Evolutionary conservation across 2,888 invertebrate species (phyloP), one percentile per base, ranked within the genome.

Genomic region (Liodrosophila aerea): DNA sequence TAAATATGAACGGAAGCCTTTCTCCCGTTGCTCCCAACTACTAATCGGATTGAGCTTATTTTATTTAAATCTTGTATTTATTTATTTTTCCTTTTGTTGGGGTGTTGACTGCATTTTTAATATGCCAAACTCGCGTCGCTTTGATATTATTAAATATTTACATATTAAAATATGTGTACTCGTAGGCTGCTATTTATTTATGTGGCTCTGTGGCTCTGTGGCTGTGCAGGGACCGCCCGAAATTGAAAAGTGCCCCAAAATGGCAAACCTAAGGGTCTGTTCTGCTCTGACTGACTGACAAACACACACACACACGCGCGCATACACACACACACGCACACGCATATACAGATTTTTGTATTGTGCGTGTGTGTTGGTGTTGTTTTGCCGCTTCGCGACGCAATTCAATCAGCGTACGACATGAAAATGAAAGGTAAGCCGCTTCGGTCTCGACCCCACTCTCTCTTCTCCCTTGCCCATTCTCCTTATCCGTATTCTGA

Each of bases 81-180:
- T n/a, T n/a, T n/a, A n/a, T 59, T 56, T 45, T 49, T 40, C 52
- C 46, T 22, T 22, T 5, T 22, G 22, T 5, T 22, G 22, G 61
- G 59, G 49, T 56, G 56, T 49, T 69, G 22, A 33, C 34, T 64
- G 51, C 39, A 57, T 57, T 69, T 74, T 70, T 60, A 64, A 78
- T 71, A 78, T 64, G 57, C 50, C 57, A 40, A 44, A 36, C 67
- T 50, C 45, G 51, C 22, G 33, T 44, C 46, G 49, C 61, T 74
- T 77, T 81, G 82, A 84, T 78, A 82, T 78, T 75, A 78, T 80
- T 83, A 85, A 78, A 85, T 80, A 80, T 80, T 80, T 80, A 83
- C 80, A 83, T 78, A 80, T 64, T 64, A 65, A 73, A 80, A 80
- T 39, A 16, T 16, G 18, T 78, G 59, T 76, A 63, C 67, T 64